A percentile compares a stretch with the other conserved stretches of the same genome.
phyloP scores from a whole-genome alignment of 2,113 vertebrate genomes.

The Etheostoma cragini region DNA sequence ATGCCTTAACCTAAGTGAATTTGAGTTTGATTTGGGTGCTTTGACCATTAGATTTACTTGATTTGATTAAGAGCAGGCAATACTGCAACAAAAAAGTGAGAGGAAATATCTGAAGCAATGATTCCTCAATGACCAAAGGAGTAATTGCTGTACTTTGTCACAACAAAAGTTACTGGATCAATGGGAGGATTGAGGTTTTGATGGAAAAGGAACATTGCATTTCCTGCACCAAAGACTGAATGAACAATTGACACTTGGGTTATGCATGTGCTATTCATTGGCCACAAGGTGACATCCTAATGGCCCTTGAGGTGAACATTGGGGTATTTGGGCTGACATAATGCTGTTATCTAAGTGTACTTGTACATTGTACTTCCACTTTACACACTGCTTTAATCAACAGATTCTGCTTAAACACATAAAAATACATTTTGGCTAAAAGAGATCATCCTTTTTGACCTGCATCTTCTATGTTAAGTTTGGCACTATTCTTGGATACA shows the following conservation, averaged over 20 bases:
- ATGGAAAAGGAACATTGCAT: slow-evolving; percentile 3
- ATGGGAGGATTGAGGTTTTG: neutral
- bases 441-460: neutral
- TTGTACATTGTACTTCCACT: neutral
- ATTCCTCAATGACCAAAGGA: neutral
- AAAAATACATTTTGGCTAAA: neutral
- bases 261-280: neutral
- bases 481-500: neutral
- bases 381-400: neutral
- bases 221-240: neutral
- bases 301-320: neutral
- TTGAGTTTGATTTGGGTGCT: neutral
- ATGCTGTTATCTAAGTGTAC: neutral
- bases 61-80: neutral
- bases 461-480: neutral
- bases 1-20: neutral
- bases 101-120: neutral
- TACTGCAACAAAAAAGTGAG: neutral
- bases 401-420: neutral
- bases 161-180: neutral
- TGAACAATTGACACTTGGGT: neutral
- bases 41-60: neutral
- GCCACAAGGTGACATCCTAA: neutral
- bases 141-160: slow-evolving; percentile 3
- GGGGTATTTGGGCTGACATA: neutral